Conservation (phyloP, 1,140 invertebrate species). For the Ceratosolen solmsi region DNA sequence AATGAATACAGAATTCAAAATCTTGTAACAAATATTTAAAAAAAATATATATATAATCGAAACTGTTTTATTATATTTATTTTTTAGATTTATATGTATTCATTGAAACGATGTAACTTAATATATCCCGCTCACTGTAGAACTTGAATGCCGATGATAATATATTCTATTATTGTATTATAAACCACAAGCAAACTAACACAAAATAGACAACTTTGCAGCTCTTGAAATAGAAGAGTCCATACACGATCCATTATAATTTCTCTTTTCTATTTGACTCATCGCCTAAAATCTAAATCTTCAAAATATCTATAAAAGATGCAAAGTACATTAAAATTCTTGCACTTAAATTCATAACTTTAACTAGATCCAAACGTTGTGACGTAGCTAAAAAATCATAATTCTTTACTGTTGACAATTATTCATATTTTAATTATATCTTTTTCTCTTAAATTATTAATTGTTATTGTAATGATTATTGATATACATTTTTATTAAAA, state of each 20-base stretch:
- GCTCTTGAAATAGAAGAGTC: conserved; percentile 51
- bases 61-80: no score
- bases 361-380: conserved; percentile 64
- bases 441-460: no score
- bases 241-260: conserved; percentile 53
- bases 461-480: no score
- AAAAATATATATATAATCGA: no score
- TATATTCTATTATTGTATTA: neutral
- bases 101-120: neutral
- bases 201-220: conserved; percentile 46
- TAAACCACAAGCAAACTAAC: neutral
- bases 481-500: no score
- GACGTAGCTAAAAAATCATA: conserved; percentile 57
- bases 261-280: conserved; percentile 13
- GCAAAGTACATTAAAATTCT: neutral
- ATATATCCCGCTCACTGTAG: conserved; percentile 43
- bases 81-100: no score
- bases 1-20: no score
- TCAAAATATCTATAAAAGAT: neutral
- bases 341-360: conserved; percentile 59
- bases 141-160: conserved; percentile 49
- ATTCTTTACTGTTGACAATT: no score
- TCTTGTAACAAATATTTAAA: no score
- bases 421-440: no score
- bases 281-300: neutral